phyloP scores from a whole-genome alignment of 2,888 invertebrate species.

The Diarsia rubi region DNA sequence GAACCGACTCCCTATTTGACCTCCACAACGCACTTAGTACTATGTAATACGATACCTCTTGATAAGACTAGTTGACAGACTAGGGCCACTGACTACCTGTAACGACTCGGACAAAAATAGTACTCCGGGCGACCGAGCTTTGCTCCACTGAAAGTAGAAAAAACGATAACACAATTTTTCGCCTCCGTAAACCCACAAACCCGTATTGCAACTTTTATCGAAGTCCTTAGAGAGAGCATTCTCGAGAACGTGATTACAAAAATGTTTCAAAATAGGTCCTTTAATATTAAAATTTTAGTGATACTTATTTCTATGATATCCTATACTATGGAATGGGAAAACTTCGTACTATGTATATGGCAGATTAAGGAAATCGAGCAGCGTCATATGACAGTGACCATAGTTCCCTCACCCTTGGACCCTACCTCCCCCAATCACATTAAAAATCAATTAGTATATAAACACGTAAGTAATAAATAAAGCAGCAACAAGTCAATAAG shows the following conservation, averaged over 20 bases:
- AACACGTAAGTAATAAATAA: constrained; percentile 12
- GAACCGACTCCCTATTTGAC: too few species aligned
- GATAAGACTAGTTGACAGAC: too few species aligned
- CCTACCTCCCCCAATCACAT: neutral
- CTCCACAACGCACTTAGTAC: too few species aligned
- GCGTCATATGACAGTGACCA: neutral
- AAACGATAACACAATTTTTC: neutral
- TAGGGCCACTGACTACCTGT: too few species aligned
- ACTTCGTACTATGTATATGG: neutral
- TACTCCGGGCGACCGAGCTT: neutral
- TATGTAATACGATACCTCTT: too few species aligned
- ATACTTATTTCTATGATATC: too few species aligned
- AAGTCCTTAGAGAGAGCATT: neutral
- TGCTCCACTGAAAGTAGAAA: neutral
- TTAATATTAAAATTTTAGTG: too few species aligned
- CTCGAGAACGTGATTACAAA: neutral
- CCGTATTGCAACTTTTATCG: neutral
- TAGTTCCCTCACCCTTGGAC: too few species aligned
- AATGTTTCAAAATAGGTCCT: too few species aligned
- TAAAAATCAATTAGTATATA: constrained; percentile 20
- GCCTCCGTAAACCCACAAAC: neutral
- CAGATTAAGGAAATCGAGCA: neutral
- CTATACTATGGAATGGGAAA: too few species aligned
- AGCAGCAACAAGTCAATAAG: neutral
- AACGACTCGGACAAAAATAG: too few species aligned